Conservation (phyloP, 2,113 vertebrate genomes). For the Phyllostomus discolor region DNA sequence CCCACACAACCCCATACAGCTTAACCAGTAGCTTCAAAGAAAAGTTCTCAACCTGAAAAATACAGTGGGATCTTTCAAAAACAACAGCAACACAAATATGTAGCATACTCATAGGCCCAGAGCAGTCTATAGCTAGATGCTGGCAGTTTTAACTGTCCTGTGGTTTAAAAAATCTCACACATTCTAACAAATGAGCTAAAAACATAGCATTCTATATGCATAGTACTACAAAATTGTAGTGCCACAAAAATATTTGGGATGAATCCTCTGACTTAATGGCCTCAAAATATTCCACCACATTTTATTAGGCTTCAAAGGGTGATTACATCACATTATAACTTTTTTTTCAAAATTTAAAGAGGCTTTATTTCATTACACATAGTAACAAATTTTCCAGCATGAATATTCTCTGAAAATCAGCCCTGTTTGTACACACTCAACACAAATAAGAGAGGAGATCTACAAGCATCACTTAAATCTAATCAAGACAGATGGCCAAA, state of each 20-base stretch:
- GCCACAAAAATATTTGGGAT: not conserved
- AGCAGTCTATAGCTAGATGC: not conserved
- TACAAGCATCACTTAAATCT: conserved; percentile 6
- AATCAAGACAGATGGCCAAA: conserved; percentile 52
- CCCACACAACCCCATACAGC: not conserved
- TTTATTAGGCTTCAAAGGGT: not conserved
- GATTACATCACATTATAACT: not conserved
- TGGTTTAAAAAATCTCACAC: not conserved
- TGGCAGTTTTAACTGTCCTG: not conserved
- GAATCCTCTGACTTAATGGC: not conserved
- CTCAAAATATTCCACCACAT: not conserved
- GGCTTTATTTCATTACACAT: not conserved
- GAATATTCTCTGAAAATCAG: not conserved
- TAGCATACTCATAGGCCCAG: not conserved
- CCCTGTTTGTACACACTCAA: not conserved
- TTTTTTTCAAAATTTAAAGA: not conserved
- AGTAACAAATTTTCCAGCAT: not conserved
- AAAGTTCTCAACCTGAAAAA: not conserved
- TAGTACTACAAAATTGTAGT: not conserved
- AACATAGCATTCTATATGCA: not conserved
- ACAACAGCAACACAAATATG: not conserved
- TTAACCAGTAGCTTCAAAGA: conserved; percentile 17
- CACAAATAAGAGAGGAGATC: not conserved
- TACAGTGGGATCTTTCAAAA: not conserved
- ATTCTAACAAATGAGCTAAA: not conserved